Conservation (phyloP, 2,888 invertebrate genomes). For the Leucophenga maculata region DNA sequence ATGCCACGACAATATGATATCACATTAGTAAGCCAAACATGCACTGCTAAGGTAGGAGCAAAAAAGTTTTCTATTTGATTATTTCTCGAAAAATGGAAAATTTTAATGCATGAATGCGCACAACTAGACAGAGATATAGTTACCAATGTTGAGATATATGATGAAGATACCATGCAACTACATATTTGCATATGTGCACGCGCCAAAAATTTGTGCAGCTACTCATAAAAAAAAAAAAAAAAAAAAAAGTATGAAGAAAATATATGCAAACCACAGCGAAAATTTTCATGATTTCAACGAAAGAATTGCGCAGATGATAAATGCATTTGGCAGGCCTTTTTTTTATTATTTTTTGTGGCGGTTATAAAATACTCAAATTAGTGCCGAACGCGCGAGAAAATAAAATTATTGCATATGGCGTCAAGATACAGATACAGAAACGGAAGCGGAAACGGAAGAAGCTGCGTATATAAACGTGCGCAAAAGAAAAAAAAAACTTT, state of each 20-base stretch:
- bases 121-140: conserved; percentile 31
- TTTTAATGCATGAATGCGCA: conserved; percentile 2
- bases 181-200: background rate
- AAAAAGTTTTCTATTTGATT: conserved; percentile 28
- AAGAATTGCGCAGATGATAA: conserved; percentile 8
- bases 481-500: too few relatives aligned
- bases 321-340: conserved; percentile 11
- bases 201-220: conserved; percentile 11
- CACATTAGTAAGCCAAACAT: background rate
- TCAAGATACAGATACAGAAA: too few relatives aligned
- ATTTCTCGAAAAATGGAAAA: conserved; percentile 25
- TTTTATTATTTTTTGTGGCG: background rate
- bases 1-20: background rate
- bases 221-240: background rate
- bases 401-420: conserved; percentile 50
- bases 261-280: background rate
- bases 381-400: conserved; percentile 46
- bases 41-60: conserved; percentile 15
- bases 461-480: too few relatives aligned
- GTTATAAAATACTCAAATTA: conserved; percentile 53
- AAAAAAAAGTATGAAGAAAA: background rate
- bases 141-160: conserved; percentile 34
- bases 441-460: too few relatives aligned
- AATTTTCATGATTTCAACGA: background rate
- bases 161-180: background rate